These are phyloP conservation scores for Syncerus caffer DNA, from an alignment of 2,797 vertebrate species.

Conservation along the genomic window DNA sequence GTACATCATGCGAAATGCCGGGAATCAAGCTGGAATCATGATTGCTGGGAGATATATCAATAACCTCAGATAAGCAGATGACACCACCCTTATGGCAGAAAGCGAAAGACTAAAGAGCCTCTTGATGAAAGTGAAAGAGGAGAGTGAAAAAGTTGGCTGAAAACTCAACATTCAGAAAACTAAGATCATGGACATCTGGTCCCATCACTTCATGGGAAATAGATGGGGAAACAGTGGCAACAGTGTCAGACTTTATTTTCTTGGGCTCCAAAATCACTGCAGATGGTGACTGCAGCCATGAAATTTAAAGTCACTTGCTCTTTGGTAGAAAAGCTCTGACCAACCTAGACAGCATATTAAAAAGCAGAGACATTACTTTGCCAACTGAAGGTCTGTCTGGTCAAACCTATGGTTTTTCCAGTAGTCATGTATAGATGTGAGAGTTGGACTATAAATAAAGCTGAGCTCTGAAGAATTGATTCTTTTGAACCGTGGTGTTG, in stretches of 20 bases:
- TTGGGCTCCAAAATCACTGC: neutral
- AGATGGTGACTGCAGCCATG: neutral
- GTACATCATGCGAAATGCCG: too few species aligned
- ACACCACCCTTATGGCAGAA: neutral
- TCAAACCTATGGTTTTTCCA: neutral
- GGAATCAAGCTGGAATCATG: neutral
- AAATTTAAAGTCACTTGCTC: neutral
- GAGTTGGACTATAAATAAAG: neutral
- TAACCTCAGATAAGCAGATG: neutral
- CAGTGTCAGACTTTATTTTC: neutral
- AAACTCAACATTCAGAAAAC: neutral
- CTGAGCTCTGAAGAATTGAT: accelerated
- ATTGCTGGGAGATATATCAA: neutral
- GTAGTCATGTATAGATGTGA: neutral
- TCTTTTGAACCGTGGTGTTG: neutral
- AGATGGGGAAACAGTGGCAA: neutral
- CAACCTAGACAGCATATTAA: neutral
- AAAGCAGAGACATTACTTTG: neutral
- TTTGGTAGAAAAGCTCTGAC: neutral
- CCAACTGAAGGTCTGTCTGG: neutral
- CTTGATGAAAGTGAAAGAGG: neutral
- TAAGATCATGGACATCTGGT: neutral
- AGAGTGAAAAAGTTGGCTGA: neutral
- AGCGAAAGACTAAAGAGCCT: neutral
- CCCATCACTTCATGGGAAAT: neutral